A percentile compares a stretch with the other conserved stretches of the same genome.
Conservation (phyloP, 2,888 invertebrate genomes). For the Synanthedon formicaeformis region DNA sequence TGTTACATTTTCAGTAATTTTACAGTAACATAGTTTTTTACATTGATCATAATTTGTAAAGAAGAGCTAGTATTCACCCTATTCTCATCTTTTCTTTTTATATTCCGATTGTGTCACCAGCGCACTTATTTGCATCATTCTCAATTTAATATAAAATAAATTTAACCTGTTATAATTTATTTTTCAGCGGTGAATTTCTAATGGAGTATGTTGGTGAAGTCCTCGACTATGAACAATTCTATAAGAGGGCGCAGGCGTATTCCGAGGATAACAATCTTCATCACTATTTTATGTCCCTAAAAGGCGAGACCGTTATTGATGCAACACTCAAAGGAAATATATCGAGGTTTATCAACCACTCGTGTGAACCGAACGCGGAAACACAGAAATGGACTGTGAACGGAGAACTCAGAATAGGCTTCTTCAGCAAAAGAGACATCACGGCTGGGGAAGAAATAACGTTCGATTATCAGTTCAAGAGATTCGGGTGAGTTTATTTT, state of each 20-base stretch:
- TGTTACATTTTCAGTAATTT: too few species aligned
- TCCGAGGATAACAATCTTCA: slow-evolving; percentile 91
- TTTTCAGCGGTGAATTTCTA: slow-evolving; percentile 88
- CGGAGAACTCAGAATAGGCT: slow-evolving; percentile 94
- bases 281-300: slow-evolving; percentile 97
- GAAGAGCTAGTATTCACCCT: too few species aligned
- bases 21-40: too few species aligned
- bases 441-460: slow-evolving; percentile 93
- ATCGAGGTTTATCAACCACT: slow-evolving; percentile 98
- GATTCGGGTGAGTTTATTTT: slow-evolving; percentile 82
- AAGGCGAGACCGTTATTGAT: slow-evolving; percentile 89
- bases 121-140: not conserved
- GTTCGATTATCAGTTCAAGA: slow-evolving; percentile 98
- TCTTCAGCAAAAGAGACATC: slow-evolving; percentile 91
- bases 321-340: slow-evolving; percentile 96
- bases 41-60: too few species aligned
- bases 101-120: too few species aligned
- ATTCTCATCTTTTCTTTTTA: too few species aligned
- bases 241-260: slow-evolving; percentile 87
- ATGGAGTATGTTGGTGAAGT: slow-evolving; percentile 99
- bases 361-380: slow-evolving; percentile 98
- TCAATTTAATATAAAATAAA: not conserved
- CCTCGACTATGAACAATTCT: slow-evolving; percentile 89
- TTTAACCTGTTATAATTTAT: slow-evolving; percentile 1
- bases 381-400: slow-evolving; percentile 98